These are phyloP conservation scores for Diadophis punctatus DNA, from an alignment of 2,113 vertebrate species.

Conservation along the genomic window DNA sequence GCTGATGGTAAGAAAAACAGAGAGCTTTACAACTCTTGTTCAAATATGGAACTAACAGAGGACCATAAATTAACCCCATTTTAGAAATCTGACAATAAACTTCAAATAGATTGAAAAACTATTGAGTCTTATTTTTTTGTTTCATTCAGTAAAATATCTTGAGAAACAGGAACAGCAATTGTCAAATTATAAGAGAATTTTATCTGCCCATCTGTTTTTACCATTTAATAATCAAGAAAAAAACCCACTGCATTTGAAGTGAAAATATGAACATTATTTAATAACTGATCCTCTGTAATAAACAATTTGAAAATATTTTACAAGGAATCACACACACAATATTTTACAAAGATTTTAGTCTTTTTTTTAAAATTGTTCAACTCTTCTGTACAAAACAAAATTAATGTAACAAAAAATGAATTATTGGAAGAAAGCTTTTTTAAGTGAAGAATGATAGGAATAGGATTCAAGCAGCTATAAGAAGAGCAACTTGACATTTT, in stretches of 20 bases:
- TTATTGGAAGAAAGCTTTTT: conserved; percentile 61
- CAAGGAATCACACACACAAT: conserved; percentile 99
- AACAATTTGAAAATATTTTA: conserved; percentile 99
- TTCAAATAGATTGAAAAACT: not conserved
- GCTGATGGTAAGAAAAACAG: not conserved
- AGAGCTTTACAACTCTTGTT: not conserved
- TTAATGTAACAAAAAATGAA: conserved; percentile 56
- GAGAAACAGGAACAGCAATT: not conserved
- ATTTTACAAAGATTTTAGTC: conserved; percentile 95
- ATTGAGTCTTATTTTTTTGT: not conserved
- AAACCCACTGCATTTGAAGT: conserved; percentile 80
- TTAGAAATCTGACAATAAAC: not conserved
- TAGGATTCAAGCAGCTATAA: conserved; percentile 50
- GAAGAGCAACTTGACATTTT: conserved; percentile 52
- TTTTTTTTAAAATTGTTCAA: conserved; percentile 73
- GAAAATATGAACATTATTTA: conserved; percentile 99
- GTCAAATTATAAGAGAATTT: not conserved
- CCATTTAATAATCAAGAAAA: not conserved
- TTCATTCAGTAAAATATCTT: not conserved
- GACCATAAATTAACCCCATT: not conserved
- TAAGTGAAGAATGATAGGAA: conserved; percentile 43
- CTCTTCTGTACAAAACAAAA: conserved; percentile 92
- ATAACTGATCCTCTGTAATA: conserved; percentile 99
- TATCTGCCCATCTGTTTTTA: not conserved
- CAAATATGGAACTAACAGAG: not conserved